Base-by-base conservation (phyloP, 2,888 invertebrate species). In the Xylota segnis region DNA sequence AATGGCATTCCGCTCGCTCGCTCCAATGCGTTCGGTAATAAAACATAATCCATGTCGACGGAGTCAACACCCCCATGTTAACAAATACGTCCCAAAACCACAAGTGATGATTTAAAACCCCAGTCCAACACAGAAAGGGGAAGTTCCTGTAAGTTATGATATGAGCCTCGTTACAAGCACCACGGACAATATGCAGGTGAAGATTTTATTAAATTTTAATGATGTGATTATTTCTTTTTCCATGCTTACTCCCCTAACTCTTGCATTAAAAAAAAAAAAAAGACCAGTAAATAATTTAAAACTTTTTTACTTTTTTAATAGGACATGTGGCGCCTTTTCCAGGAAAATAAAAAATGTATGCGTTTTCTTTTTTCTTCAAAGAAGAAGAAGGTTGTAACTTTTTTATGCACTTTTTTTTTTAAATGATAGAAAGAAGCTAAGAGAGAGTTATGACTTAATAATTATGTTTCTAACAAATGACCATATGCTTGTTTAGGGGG, bases 191-290 rank as follows among this genome's bases (percentile, higher is more conserved):
- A 84, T 77, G 87, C 83, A 83, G 87, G 87, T 87, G 87, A 83
- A 83, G 87, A 87, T 83, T 87, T 87, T 87, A 87, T 87, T 83
- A 83, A 87, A 83, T 40, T 87, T 87, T 87, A 83, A 87, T 83
- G 83, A 87, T 87, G 87, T 87, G 87, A 83, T 87, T 87, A 83
- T 83, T 83, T 83, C 83, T 83, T 81, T 79, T 70, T 50, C 29
- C 29, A 61, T 71, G 58, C 66, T 76, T 45, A 77, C 66, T 76
- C 76, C 86, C 81, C 29, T 37, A 65, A 54, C 81, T 75, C 63
- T 47, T 81, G 58, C 32, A 58, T 58, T 68, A 14, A 59, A 74
- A 65, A 70, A 75, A 76, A 70, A 52, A 59, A 68, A 61, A 59
- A 40, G 23, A 43, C 23, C 45, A 63, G 66, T 86, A 54, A 72